Evolutionary conservation across 1,140 invertebrate genomes (phyloP), one percentile per base, ranked within the genome.

Genomic region (Ceratina calcarata): DNA sequence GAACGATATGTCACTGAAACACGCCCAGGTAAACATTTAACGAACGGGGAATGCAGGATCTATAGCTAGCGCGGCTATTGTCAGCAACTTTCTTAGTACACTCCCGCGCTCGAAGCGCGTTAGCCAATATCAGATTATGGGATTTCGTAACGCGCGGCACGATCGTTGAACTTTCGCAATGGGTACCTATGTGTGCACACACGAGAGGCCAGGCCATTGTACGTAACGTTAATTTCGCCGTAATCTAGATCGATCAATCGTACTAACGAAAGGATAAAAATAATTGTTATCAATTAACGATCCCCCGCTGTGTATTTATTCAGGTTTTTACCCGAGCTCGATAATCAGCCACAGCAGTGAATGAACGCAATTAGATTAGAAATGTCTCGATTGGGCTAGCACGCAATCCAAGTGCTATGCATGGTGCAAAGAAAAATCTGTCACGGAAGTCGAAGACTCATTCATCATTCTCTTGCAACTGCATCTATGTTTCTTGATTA

Each of bases 111-210:
- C 51, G 18, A 16, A 12, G 13, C 58, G 13, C 57, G 70, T 86
- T 87, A 69, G 57, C 68, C 51, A 84, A 82, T 82, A 87, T 86
- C 72, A 64, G 73, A 86, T 84, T 86, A 66, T 71, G 27, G 37
- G 82, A 78, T 87, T 79, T 86, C 78, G 72, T 64, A 84, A 82
- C 57, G n/a, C 32, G n/a, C 32, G 6, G 37, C 75, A 62, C 76
- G 68, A 72, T 58, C 67, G 57, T 72, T 82, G 69, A 72, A 79
- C 76, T 85, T 80, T 85, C 80, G 81, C 67, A 74, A 72, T 45
- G 37, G 37, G 10, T 45, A 45, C 37, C 37, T 55, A 61, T 24
- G 76, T 55, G 45, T 55, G 58, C n/a, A 24, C 57, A 20, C 64
- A 61, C 32, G 55, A 74, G 64, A 72, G 13, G n/a, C 53, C 67